These are phyloP conservation scores for Magallana gigas DNA, from an alignment of 1,140 invertebrate genomes.

Conservation along the genomic window DNA sequence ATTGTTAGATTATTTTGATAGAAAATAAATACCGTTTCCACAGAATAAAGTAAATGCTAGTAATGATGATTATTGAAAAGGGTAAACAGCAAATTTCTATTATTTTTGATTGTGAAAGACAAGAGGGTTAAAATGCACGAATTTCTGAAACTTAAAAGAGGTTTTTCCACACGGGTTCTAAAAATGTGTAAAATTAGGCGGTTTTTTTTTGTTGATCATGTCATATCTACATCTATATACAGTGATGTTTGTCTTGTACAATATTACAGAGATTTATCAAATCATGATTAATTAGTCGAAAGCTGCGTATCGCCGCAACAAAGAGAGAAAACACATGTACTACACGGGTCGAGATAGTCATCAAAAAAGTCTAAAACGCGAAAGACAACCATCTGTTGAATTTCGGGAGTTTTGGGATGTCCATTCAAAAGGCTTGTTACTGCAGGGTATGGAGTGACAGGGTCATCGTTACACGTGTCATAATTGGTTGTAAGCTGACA, in stretches of 20 bases:
- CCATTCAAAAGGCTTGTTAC: slow-evolving; percentile 31
- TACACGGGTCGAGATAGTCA: neutral
- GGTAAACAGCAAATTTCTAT: too few relatives aligned
- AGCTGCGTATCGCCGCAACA: neutral
- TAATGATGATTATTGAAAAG: neutral
- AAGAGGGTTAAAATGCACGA: too few relatives aligned
- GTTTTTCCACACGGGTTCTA: neutral
- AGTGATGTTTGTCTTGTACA: neutral
- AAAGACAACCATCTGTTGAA: slow-evolving; percentile 21
- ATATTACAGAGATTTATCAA: neutral
- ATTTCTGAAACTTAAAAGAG: too few relatives aligned
- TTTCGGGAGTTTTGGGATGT: slow-evolving; percentile 1
- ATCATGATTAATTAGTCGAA: neutral
- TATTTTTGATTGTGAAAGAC: too few relatives aligned
- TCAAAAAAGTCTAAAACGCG: neutral
- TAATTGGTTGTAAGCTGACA: slow-evolving; percentile 36
- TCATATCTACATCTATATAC: neutral
- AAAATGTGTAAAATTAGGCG: neutral
- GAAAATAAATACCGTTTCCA: slow-evolving; percentile 24
- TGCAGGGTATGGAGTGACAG: slow-evolving; percentile 24
- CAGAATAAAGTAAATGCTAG: neutral
- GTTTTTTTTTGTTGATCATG: neutral
- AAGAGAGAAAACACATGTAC: slow-evolving; percentile 26
- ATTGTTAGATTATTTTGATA: neutral
- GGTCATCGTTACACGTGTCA: slow-evolving; percentile 34